Base-by-base conservation (phyloP, 2,797 vertebrate genomes). In the Poecilia velifera region DNA sequence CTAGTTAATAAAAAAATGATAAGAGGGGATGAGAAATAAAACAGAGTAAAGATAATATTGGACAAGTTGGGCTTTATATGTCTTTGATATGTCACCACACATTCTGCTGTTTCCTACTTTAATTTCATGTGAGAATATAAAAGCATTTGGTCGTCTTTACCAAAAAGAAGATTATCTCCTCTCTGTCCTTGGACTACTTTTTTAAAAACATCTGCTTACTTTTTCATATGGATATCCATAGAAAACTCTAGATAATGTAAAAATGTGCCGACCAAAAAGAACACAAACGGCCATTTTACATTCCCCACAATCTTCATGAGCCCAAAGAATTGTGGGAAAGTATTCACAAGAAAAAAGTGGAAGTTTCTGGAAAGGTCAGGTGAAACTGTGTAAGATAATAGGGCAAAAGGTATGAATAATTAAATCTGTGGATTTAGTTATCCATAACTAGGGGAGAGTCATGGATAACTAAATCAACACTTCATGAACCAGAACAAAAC, bases 11-110 rank as follows among this genome's bases (percentile, higher is more conserved):
- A 78, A 57, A 62, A 85, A 88, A 88, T 88, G 82, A 84, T 91
- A 90, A 89, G 89, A 87, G 84, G 88, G 81, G 83, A 80, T 90
- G 81, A 92, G 93, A 91, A 94, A 94, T 92, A 90, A 93, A 93
- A 92, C 81, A 84, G 45, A 72, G 68, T 82, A 76, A 0, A 78
- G 76, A 90, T 78, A 85, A 85, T 84, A 79, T 85, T 85, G 84
- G 86, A 90, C 85, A 84, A 81, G 85, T 71, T 87, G 49, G 62
- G 39, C 62, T 71, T 84, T 84, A 81, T 45, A 78, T 79, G 76
- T 89, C 84, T 81, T 77, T 20, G 36, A 64, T 77, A 12, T 46
- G 77, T 47, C 20, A 3, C 77, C 76, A 71, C 18, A 2, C 74
- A 20, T 64, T 86, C 73, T 57, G 86, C 73, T 82, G 88, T 82